These are phyloP conservation scores for Polyommatus iphigenia DNA, from an alignment of 2,888 invertebrate species.

Conservation along the genomic window DNA sequence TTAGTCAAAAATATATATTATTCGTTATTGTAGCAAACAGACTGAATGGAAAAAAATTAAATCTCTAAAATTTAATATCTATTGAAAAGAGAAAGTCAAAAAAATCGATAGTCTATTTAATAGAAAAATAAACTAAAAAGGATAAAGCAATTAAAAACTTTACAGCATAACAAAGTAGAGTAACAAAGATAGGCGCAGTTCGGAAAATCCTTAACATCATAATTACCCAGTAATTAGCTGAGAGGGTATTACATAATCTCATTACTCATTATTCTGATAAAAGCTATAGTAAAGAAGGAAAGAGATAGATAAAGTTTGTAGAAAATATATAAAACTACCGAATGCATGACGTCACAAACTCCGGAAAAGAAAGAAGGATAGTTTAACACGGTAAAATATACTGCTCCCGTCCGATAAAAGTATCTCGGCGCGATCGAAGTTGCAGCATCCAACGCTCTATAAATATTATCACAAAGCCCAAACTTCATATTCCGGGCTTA, in stretches of 20 bases:
- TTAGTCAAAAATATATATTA: too few relatives aligned
- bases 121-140: background rate
- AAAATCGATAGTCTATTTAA: background rate
- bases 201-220: background rate
- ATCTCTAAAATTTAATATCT: background rate
- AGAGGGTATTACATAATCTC: background rate
- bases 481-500: too few relatives aligned
- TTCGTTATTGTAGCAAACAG: background rate
- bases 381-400: background rate
- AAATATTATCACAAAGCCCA: too few relatives aligned
- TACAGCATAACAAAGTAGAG: background rate
- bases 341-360: background rate
- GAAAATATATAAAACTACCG: background rate
- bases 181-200: background rate
- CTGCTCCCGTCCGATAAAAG: background rate
- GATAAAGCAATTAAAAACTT: background rate
- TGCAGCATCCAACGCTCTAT: too few relatives aligned
- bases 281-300: background rate
- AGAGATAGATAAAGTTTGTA: background rate
- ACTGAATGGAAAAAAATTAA: background rate
- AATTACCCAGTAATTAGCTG: background rate
- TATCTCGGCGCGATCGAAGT: too few relatives aligned
- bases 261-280: background rate
- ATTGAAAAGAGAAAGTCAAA: background rate
- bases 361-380: background rate